These are phyloP conservation scores for Delphinus delphis DNA, from an alignment of 2,113 vertebrate species.

Conservation along the genomic window DNA sequence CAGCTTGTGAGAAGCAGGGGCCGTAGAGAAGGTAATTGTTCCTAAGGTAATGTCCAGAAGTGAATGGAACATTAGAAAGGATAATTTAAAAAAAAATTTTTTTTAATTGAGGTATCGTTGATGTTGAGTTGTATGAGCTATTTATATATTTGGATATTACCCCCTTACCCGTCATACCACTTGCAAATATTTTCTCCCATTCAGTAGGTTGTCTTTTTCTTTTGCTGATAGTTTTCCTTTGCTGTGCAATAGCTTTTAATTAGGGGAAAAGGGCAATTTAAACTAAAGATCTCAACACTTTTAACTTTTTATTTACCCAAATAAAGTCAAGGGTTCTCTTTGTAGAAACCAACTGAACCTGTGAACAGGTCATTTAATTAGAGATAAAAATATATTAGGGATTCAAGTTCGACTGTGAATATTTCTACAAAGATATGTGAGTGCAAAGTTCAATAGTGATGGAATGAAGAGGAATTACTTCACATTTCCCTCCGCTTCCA, in stretches of 20 bases:
- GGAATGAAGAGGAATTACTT: background rate
- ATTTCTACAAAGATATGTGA: background rate
- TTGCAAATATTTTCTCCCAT: background rate
- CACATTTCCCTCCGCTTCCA: rapidly evolving
- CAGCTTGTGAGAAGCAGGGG: background rate
- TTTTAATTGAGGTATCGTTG: background rate
- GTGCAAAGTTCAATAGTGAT: background rate
- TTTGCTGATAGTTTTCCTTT: background rate
- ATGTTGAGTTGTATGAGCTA: background rate
- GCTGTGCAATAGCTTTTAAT: background rate
- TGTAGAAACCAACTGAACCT: background rate
- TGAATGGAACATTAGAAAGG: background rate
- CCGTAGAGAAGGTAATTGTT: background rate
- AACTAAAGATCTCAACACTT: background rate
- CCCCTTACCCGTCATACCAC: background rate
- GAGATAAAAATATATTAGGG: background rate
- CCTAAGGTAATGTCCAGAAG: background rate
- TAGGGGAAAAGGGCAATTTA: background rate
- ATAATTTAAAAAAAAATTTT: background rate
- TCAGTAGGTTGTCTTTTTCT: background rate
- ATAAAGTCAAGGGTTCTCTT: background rate
- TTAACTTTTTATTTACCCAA: background rate
- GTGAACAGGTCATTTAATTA: background rate
- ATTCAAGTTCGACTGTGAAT: background rate
- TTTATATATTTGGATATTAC: background rate